phyloP scores from a whole-genome alignment of 64 coral and sea anemone genomes.

The Porites lutea region DNA sequence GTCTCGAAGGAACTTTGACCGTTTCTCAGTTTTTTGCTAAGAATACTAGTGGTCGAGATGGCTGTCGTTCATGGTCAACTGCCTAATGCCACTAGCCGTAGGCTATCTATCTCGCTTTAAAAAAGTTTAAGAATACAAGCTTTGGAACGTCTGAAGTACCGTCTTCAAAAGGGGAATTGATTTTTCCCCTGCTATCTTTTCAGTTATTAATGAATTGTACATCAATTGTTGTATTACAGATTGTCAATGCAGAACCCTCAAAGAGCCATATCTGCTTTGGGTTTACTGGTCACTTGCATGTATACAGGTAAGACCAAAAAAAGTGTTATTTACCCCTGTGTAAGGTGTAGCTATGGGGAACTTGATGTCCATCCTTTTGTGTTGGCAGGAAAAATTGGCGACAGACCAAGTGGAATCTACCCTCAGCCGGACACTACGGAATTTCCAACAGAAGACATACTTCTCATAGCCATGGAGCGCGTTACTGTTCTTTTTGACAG shows the following conservation, averaged over 20 bases:
- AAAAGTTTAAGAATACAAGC: too few species aligned
- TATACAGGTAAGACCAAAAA: conserved; percentile 82
- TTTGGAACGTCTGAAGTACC: too few species aligned
- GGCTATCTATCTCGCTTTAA: too few species aligned
- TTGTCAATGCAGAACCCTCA: conserved; percentile 95
- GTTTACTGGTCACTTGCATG: conserved; percentile 95
- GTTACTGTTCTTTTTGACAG: conserved; percentile 95
- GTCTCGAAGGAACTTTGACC: too few species aligned
- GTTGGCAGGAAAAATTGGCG: conserved; percentile 86
- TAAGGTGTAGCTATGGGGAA: too few species aligned
- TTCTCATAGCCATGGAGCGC: conserved; percentile 97
- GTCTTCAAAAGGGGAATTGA: too few species aligned
- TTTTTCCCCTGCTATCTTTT: too few species aligned
- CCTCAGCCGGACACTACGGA: conserved; percentile 74
- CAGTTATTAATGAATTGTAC: not conserved
- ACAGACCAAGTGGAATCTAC: conserved; percentile 89
- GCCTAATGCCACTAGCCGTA: too few species aligned
- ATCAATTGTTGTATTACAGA: conserved; percentile 26
- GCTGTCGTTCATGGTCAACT: too few species aligned
- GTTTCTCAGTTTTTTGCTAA: too few species aligned
- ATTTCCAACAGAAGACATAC: conserved; percentile 86
- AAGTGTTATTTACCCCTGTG: too few species aligned
- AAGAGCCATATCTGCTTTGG: conserved; percentile 90
- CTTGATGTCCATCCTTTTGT: not conserved
- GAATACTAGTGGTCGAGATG: too few species aligned